A percentile compares a stretch with the other conserved stretches of the same genome.
Conservation (phyloP, 2,888 invertebrate genomes). For the Psococerastis gibbosa region DNA sequence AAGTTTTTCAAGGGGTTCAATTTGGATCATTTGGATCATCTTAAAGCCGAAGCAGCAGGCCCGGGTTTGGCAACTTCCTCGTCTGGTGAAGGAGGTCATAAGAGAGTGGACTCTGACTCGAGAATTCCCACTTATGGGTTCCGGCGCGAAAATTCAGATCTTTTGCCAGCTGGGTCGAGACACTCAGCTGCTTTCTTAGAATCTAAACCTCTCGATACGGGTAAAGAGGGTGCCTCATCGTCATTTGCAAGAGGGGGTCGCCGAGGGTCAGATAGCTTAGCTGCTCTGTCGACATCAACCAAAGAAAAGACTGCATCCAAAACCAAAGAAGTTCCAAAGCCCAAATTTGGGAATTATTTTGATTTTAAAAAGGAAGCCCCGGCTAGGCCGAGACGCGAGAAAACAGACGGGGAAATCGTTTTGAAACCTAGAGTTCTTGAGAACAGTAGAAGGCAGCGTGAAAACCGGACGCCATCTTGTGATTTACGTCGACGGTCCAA, state of each 20-base stretch:
- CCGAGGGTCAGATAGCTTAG: slow-evolving; percentile 23
- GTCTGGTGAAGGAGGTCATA: slow-evolving; percentile 19
- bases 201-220: slow-evolving; percentile 23
- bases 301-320: slow-evolving; percentile 10
- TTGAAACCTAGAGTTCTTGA: slow-evolving; percentile 31
- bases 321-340: slow-evolving; percentile 11
- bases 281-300: slow-evolving; percentile 24
- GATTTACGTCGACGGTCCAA: slow-evolving; percentile 6
- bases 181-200: slow-evolving; percentile 49
- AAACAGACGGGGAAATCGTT: slow-evolving; percentile 75
- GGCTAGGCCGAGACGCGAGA: slow-evolving; percentile 60
- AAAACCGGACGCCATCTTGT: slow-evolving; percentile 22
- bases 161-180: slow-evolving; percentile 51
- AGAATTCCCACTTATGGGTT: slow-evolving; percentile 25
- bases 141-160: slow-evolving; percentile 66
- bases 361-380: slow-evolving; percentile 15
- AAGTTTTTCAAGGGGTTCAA: slow-evolving; percentile 49
- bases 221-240: slow-evolving; percentile 32
- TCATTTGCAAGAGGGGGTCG: slow-evolving; percentile 38
- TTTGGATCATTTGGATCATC: slow-evolving; percentile 26
- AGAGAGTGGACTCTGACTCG: slow-evolving; percentile 18
- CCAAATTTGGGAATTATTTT: slow-evolving; percentile 26
- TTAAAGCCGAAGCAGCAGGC: slow-evolving; percentile 27
- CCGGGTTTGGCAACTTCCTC: slow-evolving; percentile 11
- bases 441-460: slow-evolving; percentile 28